These are phyloP conservation scores for Drosophila pseudotalamancana DNA, from an alignment of 2,888 invertebrate species.

Conservation along the genomic window DNA sequence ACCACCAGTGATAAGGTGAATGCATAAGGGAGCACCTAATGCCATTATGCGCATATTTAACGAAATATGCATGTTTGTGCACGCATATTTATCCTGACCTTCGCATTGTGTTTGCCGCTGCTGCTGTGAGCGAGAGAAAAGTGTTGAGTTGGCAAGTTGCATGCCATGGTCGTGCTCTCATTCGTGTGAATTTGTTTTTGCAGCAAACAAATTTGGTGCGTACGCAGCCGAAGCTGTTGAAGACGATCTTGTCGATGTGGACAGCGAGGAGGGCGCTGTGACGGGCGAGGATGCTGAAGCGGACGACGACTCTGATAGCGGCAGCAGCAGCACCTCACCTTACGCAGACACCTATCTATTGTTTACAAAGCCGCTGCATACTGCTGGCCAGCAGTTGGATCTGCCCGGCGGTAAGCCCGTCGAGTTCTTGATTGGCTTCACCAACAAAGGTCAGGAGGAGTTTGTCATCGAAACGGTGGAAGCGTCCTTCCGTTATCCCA, in stretches of 20 bases:
- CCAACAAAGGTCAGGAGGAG: conserved; percentile 96
- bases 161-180: conserved; percentile 35
- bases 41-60: background rate
- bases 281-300: conserved; percentile 85
- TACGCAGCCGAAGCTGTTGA: conserved; percentile 85
- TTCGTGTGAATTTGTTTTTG: conserved; percentile 36
- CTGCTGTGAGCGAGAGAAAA: conserved; percentile 18
- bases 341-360: conserved; percentile 96
- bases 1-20: background rate
- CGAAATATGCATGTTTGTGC: background rate
- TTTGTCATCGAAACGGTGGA: conserved; percentile 97
- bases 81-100: background rate
- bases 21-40: background rate
- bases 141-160: conserved; percentile 60
- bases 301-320: conserved; percentile 85
- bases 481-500: conserved; percentile 99
- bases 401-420: conserved; percentile 93
- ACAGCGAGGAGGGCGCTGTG: conserved; percentile 81
- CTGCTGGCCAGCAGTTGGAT: conserved; percentile 88
- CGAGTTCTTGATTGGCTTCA: conserved; percentile 97
- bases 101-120: background rate
- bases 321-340: conserved; percentile 88
- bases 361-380: conserved; percentile 91
- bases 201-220: conserved; percentile 86
- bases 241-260: conserved; percentile 87